Evolutionary conservation across 2,113 vertebrate species (phyloP).

Genomic region (Callipepla californica): DNA sequence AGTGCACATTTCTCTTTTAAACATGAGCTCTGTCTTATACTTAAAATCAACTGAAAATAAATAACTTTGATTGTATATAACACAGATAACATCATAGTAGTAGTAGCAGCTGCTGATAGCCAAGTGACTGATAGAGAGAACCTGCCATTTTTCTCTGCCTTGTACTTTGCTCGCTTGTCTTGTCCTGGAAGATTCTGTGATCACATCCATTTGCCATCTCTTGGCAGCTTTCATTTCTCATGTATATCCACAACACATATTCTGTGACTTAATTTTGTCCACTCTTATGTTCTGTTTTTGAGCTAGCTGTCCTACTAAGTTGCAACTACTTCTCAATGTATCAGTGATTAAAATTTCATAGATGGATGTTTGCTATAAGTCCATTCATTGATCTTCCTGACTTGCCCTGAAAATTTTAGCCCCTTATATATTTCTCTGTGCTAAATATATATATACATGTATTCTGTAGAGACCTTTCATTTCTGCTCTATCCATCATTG

Average conservation of each 20-base stretch:
- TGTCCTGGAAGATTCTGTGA: constrained; percentile 34
- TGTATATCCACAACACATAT: neutral
- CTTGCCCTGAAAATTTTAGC: constrained; percentile 59
- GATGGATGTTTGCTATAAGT: constrained; percentile 64
- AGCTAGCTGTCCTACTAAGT: constrained; percentile 35
- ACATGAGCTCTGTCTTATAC: neutral
- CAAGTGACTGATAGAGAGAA: neutral
- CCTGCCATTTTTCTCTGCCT: constrained; percentile 18
- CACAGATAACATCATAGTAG: neutral
- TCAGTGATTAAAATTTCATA: constrained; percentile 48
- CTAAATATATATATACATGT: neutral
- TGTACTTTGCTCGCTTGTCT: constrained; percentile 32
- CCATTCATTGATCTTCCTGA: constrained; percentile 60
- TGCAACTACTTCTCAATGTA: constrained; percentile 35
- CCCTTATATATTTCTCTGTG: constrained; percentile 43
- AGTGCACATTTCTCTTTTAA: constrained; percentile 25
- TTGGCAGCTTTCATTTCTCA: constrained; percentile 60
- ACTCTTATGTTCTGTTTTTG: constrained; percentile 34
- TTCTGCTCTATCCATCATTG: constrained; percentile 44
- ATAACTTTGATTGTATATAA: constrained; percentile 45
- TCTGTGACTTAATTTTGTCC: constrained; percentile 60
- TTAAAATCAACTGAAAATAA: constrained; percentile 31
- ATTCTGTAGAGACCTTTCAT: constrained; percentile 11
- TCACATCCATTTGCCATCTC: constrained; percentile 40
- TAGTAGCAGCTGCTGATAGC: neutral